Evolutionary conservation across 2,888 invertebrate species (phyloP), one percentile per base, ranked within the genome.

Genomic region (Drosophila tripunctata): DNA sequence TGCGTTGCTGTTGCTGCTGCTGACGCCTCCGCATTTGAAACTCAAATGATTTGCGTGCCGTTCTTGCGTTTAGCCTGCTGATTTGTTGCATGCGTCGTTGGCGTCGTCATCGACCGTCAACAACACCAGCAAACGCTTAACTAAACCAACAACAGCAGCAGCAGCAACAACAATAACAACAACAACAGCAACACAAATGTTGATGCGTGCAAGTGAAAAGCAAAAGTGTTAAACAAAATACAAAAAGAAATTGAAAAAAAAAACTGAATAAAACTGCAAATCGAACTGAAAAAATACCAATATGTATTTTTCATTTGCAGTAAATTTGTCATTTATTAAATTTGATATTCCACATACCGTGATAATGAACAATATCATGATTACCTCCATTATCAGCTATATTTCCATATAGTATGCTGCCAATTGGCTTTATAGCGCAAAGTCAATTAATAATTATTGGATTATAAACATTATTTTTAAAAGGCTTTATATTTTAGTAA

Each of bases 71-170:
- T 83, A 50, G 80, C 69, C 74, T 81, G 67, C 65, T 76, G 79
- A 77, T 81, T 84, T 86, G 88, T 86, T 87, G 88, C 87, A 87
- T 87, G 82, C 88, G 88, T 87, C 78, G 70, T 72, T 65, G 56
- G 57, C 78, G 52, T 62, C 63, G 78, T 67, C 78, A 83, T 55
- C 66, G 79, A 54, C 58, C 75, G 58, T 69, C 78, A 77, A 78
- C 68, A 63, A 75, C 68, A 63, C 61, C 51, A 57, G 41, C 65
- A 64, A 64, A 44, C 47, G 61, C 68, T 51, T 61, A 48, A 47
- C 73, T 44, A 61, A 65, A 58, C 47, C 35, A 60, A 55, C 75
- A 57, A 36, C 71, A 75, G 21, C 69, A 60, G 21, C 40, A 65
- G 31, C 50, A 61, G 38, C 40, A 51, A 31, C 35, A 62, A 22